Percentiles rank a stretch among this genome's conserved stretches.
These are phyloP conservation scores for Heliconius nattereri DNA, from an alignment of 1,140 invertebrate genomes.

Conservation along the genomic window DNA sequence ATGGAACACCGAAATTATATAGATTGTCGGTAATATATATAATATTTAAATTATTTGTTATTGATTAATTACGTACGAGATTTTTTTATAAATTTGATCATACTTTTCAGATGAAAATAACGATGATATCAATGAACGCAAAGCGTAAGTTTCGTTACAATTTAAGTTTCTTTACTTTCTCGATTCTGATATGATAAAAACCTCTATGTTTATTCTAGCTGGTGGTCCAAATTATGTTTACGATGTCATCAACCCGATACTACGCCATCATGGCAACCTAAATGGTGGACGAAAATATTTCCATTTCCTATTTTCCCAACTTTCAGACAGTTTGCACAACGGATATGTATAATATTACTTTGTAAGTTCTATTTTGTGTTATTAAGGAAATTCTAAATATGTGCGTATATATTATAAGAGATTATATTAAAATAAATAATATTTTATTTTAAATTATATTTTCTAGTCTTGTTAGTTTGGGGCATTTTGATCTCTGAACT, in stretches of 20 bases:
- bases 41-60: background rate
- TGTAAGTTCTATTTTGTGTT: conserved; percentile 70
- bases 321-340: conserved; percentile 88
- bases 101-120: conserved; percentile 41
- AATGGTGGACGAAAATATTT: conserved; percentile 86
- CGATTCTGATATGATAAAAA: background rate
- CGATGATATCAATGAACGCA: conserved; percentile 15
- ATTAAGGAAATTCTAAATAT: too few relatives aligned
- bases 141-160: conserved; percentile 25
- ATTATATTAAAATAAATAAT: too few relatives aligned
- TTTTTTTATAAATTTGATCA: too few relatives aligned
- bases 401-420: too few relatives aligned
- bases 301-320: conserved; percentile 91
- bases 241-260: conserved; percentile 81
- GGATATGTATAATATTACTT: conserved; percentile 86
- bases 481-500: conserved; percentile 87
- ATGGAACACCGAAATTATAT: too few relatives aligned
- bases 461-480: conserved; percentile 87
- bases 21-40: too few relatives aligned
- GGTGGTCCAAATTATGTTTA: conserved; percentile 72
- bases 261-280: conserved; percentile 87
- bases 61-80: background rate
- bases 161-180: background rate
- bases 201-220: conserved; percentile 49
- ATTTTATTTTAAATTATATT: background rate